Percentiles rank a stretch among this genome's conserved stretches.
Conservation (phyloP, 2,113 vertebrate genomes). For the Phrynosoma platyrhinos region DNA sequence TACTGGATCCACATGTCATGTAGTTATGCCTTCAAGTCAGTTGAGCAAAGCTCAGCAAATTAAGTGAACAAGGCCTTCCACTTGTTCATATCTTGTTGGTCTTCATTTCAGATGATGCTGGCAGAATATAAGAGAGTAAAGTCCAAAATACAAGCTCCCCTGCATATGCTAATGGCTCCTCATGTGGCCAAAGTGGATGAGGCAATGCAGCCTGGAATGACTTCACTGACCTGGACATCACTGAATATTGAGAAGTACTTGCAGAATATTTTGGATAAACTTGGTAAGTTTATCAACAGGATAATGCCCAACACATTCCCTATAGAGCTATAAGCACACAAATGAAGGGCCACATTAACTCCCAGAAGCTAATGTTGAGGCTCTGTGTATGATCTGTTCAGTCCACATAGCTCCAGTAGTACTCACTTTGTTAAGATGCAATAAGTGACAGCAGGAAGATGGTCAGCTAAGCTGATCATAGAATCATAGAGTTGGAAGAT, state of each 20-base stretch:
- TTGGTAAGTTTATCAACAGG: constrained; percentile 78
- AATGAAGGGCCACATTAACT: not conserved
- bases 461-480: too few species aligned
- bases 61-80: not conserved
- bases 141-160: constrained; percentile 83
- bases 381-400: not conserved
- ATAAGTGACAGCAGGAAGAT: not conserved
- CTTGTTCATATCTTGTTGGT: not conserved
- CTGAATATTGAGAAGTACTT: constrained; percentile 89
- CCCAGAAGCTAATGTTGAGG: too few species aligned
- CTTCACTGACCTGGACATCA: constrained; percentile 89
- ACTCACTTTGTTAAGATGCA: not conserved
- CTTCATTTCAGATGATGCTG: constrained; percentile 83
- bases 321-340: not conserved
- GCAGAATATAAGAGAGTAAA: constrained; percentile 88
- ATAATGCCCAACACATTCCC: not conserved
- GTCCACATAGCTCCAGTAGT: not conserved
- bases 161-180: constrained; percentile 82
- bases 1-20: not conserved
- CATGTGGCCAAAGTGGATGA: constrained; percentile 86
- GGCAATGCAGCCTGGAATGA: constrained; percentile 87
- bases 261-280: constrained; percentile 75
- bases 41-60: not conserved
- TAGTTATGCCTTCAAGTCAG: not conserved
- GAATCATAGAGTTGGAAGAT: too few species aligned